Evolutionary conservation across 1,140 invertebrate genomes (phyloP), one percentile per base, ranked within the genome.

Genomic region (Drosophila funebris): DNA sequence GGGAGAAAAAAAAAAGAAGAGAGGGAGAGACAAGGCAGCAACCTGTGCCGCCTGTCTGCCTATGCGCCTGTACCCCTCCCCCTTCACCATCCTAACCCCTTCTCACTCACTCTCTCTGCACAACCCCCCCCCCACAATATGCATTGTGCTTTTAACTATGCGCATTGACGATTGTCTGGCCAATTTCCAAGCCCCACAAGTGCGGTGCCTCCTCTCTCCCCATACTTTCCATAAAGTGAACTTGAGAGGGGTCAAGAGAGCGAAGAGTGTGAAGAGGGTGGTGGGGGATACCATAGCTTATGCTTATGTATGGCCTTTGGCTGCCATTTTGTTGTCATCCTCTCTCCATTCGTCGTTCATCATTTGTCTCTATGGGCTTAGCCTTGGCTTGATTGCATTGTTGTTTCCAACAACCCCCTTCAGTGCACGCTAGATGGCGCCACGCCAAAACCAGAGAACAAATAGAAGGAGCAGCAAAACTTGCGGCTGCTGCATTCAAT

Each of bases 171-270:
- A 13, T 18, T 22, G 53, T 13, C 44, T 69, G 58, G 69, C 73
- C 68, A 77, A 82, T 82, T 82, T 74, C 27, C 78, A 82, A 82
- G 79, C 78, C 79, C 60, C 56, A 77, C 78, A 82, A 82, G 78
- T 81, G 74, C 37, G 18, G 20, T 27, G 7, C 43, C 7, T 6
- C 24, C 24, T 22, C 14, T 4, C 5, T 2, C 7, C 13, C 6
- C 36, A 20, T 3, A 8, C 20, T 0, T 13, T 3, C 13, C 14
- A 4, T 1, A 9, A 8, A 8, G 4, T 13, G 33, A 13, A 36
- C 33, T 36, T 48, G 44, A 9, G 44, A 48, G 44, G 4, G 24
- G 22, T 36, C 33, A 36, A 48, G 24, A n/a, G 44, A 14, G 44
- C 43, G 14, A 18, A 20, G 41, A 13, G 39, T 14, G 37, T 41